Conservation (phyloP, 2,797 vertebrate genomes). For the Ambastaia sidthimunki region DNA sequence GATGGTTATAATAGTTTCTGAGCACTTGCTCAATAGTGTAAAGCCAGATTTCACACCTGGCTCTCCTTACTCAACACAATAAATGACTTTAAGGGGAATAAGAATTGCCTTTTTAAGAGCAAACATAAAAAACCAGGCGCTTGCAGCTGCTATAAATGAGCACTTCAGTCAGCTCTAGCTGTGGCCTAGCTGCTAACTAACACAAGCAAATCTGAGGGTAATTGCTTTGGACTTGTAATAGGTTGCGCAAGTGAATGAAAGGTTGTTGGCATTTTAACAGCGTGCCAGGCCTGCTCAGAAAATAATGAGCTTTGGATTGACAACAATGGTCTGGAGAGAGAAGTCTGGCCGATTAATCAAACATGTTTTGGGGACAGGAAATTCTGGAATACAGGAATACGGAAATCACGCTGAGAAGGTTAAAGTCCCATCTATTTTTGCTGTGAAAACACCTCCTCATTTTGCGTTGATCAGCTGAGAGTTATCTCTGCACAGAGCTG, state of each 20-base stretch:
- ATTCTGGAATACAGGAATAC: conserved; percentile 40
- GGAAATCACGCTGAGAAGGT: conserved; percentile 37
- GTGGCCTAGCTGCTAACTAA: conserved; percentile 53
- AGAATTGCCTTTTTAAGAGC: conserved; percentile 45
- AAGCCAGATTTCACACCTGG: conserved; percentile 36
- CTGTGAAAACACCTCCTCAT: conserved; percentile 21
- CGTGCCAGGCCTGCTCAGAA: conserved; percentile 41
- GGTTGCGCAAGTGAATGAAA: conserved; percentile 49
- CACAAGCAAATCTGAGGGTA: conserved; percentile 55
- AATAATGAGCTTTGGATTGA: conserved; percentile 53
- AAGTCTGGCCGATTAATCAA: conserved; percentile 45
- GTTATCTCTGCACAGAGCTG: background rate
- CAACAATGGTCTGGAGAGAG: conserved; percentile 30
- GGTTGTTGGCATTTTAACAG: conserved; percentile 62
- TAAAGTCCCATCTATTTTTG: conserved; percentile 12
- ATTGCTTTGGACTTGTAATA: conserved; percentile 62
- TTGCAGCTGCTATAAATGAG: conserved; percentile 53
- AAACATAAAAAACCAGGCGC: conserved; percentile 32
- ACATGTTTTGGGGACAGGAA: conserved; percentile 43
- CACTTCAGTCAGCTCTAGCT: conserved; percentile 48
- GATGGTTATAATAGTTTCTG: background rate
- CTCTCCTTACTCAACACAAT: conserved; percentile 34
- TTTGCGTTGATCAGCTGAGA: conserved; percentile 4
- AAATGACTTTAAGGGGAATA: conserved; percentile 39
- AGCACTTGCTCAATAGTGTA: conserved; percentile 18